Conservation (phyloP, 2,888 invertebrate species). For the Drosophila paramelanica region DNA sequence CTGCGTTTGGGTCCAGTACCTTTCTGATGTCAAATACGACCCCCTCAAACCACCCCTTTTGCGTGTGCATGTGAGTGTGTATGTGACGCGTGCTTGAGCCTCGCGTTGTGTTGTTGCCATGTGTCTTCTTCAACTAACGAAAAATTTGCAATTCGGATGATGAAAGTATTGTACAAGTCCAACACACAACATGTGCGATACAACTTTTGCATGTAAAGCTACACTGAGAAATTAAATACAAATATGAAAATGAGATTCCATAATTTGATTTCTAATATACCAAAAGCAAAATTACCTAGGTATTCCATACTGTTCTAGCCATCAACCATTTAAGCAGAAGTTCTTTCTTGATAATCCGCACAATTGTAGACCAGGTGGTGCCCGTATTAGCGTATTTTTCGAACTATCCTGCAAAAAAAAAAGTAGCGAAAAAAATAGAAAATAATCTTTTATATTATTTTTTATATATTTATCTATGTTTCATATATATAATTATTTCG, state of each 20-base stretch:
- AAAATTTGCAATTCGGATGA: slow-evolving; percentile 73
- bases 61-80: slow-evolving; percentile 22
- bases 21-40: slow-evolving; percentile 45
- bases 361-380: no score
- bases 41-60: not conserved
- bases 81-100: slow-evolving; percentile 25
- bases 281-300: no score
- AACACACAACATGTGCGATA: slow-evolving; percentile 36
- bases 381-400: no score
- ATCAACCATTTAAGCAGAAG: no score
- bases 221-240: slow-evolving; percentile 8
- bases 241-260: no score
- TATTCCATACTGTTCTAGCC: no score
- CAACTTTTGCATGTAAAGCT: slow-evolving; percentile 16
- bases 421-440: no score
- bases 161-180: slow-evolving; percentile 67
- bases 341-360: no score
- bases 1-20: slow-evolving; percentile 49
- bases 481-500: no score
- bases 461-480: no score
- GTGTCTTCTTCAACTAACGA: slow-evolving; percentile 45
- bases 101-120: slow-evolving; percentile 30
- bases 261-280: not conserved
- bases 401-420: no score
- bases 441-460: no score